These are phyloP conservation scores for Dysdera silvatica DNA, from an alignment of 1,140 invertebrate genomes.

Conservation along the genomic window DNA sequence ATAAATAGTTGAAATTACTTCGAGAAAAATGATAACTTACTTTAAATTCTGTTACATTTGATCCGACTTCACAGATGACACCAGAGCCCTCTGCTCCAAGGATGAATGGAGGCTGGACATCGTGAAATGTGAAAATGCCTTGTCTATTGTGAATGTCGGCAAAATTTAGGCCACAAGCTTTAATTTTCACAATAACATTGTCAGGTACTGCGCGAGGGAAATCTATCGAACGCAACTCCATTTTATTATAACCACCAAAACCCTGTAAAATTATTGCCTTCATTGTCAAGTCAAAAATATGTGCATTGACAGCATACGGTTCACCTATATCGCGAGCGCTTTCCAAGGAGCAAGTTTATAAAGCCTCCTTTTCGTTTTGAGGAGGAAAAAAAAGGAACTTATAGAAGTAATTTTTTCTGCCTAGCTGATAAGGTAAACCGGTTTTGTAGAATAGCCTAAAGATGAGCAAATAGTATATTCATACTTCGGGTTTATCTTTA, in stretches of 20 bases:
- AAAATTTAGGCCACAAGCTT: conserved; percentile 52
- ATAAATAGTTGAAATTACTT: neutral
- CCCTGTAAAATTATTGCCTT: conserved; percentile 31
- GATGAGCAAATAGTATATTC: too few relatives aligned
- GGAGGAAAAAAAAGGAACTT: too few relatives aligned
- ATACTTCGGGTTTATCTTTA: too few relatives aligned
- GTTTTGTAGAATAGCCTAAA: too few relatives aligned
- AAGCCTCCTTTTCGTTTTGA: too few relatives aligned
- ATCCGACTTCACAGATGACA: conserved; percentile 40
- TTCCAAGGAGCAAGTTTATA: too few relatives aligned
- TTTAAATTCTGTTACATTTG: conserved; percentile 36
- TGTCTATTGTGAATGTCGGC: conserved; percentile 48
- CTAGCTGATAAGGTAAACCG: too few relatives aligned
- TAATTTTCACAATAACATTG: conserved; percentile 48
- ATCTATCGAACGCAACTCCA: conserved; percentile 11
- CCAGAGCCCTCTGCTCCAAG: conserved; percentile 50
- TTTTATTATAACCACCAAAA: conserved; percentile 37
- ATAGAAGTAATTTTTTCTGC: too few relatives aligned
- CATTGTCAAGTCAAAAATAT: too few relatives aligned
- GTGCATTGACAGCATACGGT: too few relatives aligned
- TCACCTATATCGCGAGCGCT: too few relatives aligned
- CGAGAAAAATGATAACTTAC: conserved; percentile 30
- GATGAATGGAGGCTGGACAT: conserved; percentile 41
- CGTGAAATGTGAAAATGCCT: conserved; percentile 41
- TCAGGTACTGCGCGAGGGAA: conserved; percentile 31